Percentiles rank a stretch among this genome's conserved stretches.
These are phyloP conservation scores for Semotilus atromaculatus DNA, from an alignment of 2,797 vertebrate genomes.

Conservation along the genomic window DNA sequence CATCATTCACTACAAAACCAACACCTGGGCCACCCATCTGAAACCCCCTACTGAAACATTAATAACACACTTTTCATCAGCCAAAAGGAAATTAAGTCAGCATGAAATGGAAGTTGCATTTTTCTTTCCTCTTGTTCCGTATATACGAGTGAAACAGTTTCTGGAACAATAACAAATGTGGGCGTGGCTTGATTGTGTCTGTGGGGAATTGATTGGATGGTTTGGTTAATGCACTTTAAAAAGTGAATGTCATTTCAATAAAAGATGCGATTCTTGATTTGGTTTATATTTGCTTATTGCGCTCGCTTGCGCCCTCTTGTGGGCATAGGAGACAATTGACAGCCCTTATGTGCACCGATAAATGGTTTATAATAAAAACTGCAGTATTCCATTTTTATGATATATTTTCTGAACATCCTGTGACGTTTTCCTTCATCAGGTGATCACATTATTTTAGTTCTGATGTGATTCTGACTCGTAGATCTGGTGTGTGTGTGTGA, in stretches of 20 bases:
- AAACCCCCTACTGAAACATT: too few species aligned
- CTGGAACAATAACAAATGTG: not conserved
- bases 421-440: not conserved
- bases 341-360: not conserved
- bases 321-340: too few species aligned
- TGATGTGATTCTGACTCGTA: not conserved
- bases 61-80: not conserved
- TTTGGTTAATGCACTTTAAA: too few species aligned
- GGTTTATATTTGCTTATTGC: too few species aligned
- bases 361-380: not conserved
- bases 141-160: not conserved
- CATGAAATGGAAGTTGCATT: not conserved
- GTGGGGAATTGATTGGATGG: not conserved
- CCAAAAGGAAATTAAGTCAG: not conserved
- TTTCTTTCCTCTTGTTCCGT: not conserved
- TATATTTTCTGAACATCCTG: not conserved
- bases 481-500: not conserved
- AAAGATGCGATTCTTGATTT: too few species aligned
- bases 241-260: too few species aligned
- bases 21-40: not conserved
- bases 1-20: not conserved
- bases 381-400: too few species aligned
- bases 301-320: too few species aligned
- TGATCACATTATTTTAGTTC: not conserved
- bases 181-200: not conserved